phyloP scores from a whole-genome alignment of 2,888 invertebrate species.

The Orthosia gothica region DNA sequence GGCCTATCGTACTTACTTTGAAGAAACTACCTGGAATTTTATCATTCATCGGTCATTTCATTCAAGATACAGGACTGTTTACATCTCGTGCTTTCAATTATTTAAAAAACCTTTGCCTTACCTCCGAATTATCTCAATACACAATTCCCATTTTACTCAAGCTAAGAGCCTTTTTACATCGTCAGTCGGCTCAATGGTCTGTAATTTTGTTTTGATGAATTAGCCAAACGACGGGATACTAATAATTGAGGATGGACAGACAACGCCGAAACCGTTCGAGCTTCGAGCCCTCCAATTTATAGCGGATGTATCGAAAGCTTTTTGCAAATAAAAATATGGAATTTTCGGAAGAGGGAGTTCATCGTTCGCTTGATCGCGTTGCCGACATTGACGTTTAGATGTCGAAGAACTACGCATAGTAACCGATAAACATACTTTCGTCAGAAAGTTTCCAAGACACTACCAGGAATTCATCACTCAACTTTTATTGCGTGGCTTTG shows the following conservation, averaged over 20 bases:
- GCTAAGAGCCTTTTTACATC: constrained; percentile 69
- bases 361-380: constrained; percentile 72
- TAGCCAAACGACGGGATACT: constrained; percentile 82
- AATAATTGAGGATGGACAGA: constrained; percentile 78
- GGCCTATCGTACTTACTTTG: constrained; percentile 20
- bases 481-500: constrained; percentile 41
- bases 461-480: constrained; percentile 25
- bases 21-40: constrained; percentile 2
- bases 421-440: constrained; percentile 29
- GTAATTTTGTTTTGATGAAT: constrained; percentile 88
- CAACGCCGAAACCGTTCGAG: constrained; percentile 72
- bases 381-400: constrained; percentile 71
- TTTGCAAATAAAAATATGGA: constrained; percentile 76
- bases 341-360: constrained; percentile 75
- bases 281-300: constrained; percentile 79
- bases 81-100: constrained; percentile 25
- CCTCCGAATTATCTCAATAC: constrained; percentile 45
- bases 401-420: constrained; percentile 53
- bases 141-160: constrained; percentile 57
- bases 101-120: constrained; percentile 42
- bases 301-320: constrained; percentile 80
- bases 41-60: neutral
- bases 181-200: constrained; percentile 76
- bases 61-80: constrained; percentile 6
- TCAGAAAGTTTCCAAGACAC: constrained; percentile 51